Evolutionary conservation across 2,888 invertebrate species (phyloP), one percentile per base, ranked within the genome.

Genomic region (Calameuta pallipes): DNA sequence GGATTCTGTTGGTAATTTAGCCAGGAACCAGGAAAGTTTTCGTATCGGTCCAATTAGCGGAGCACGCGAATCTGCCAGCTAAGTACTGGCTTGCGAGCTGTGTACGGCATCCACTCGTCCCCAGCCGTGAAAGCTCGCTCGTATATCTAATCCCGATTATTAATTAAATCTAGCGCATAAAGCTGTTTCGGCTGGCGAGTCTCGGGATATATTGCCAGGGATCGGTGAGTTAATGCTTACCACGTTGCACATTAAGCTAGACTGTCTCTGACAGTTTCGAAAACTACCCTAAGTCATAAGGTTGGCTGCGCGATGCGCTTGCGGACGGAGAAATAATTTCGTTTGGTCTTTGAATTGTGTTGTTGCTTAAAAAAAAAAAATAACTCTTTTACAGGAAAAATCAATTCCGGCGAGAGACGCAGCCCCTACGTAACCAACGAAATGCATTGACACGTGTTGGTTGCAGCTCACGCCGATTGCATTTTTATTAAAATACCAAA

Each of bases 81-180:
- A 88, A 88, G 88, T 87, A 87, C 85, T 86, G 15, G 41, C 15
- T 85, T 82, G 84, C 81, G 78, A 79, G 76, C 78, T 79, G 69
- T 79, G 56, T 30, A 41, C 81, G 74, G 75, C 76, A 76, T 75
- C 80, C 70, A 36, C 76, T 69, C 75, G 33, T 41, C 15, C 41
- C 41, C 15, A 36, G 6, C 41, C 6, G 6, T 15, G 12, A 70
- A 30, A 15, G 4, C 70, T 33, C 70, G 76, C 78, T 84, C 87
- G 83, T 88, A 86, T 86, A 88, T 90, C 88, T 87, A 87, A 88
- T 87, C 88, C 85, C 84, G 87, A 89, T 90, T 90, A 90, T 90
- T 90, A 90, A 90, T 90, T 90, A 90, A 90, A 89, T 90, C 88
- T 87, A 85, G 84, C 87, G 85, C 84, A 86, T 87, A 87, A 88